Base-by-base conservation (phyloP, 2,797 vertebrate species). In the Spondyliosoma cantharus region DNA sequence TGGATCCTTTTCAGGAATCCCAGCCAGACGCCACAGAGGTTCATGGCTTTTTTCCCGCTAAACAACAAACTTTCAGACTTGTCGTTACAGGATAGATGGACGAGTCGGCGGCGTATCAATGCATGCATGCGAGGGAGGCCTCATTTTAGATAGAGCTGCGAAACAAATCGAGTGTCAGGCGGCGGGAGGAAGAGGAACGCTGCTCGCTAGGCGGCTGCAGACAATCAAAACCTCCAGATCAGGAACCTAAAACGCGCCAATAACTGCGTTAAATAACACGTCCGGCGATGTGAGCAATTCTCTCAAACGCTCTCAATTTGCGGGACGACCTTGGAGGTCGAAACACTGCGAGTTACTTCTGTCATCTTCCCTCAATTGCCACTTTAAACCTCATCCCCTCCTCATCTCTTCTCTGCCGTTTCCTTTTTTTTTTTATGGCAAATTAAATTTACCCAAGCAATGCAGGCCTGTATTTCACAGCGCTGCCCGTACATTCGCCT, bases 391-490 rank as follows among this genome's bases (percentile, higher is more conserved):
- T 80, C 75, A 67, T 81, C 77, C n/a, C 0, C 77, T 22, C 63
- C 74, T 57, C 67, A 64, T 80, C 76, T 82, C 71, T 14, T 49
- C 68, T 32, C 42, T 73, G 13, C n/a, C 5, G 6, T 60, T 71
- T 61, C 49, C 32, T 45, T 49, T 54, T 24, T 69, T 49, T 27
- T 48, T 61, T 42, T 49, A 78, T n/a, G 19, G 56, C 24, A 88
- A 90, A 88, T 86, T 81, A 69, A 88, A 91, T 89, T 78, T 81
- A 81, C 24, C 71, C n/a, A 1, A 68, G 82, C 76, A 63, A 32
- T 17, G 57, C 77, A 14, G 65, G 24, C 16, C 48, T 37, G 64
- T 42, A 7, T 79, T 68, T 25, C 52, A 32, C 29, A 57, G 63
- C 27, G 37, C 42, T 4, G 22, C 59, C 32, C 52, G 16, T 73